Conservation (phyloP, 2,888 invertebrate species). For the Tinea pellionella region DNA sequence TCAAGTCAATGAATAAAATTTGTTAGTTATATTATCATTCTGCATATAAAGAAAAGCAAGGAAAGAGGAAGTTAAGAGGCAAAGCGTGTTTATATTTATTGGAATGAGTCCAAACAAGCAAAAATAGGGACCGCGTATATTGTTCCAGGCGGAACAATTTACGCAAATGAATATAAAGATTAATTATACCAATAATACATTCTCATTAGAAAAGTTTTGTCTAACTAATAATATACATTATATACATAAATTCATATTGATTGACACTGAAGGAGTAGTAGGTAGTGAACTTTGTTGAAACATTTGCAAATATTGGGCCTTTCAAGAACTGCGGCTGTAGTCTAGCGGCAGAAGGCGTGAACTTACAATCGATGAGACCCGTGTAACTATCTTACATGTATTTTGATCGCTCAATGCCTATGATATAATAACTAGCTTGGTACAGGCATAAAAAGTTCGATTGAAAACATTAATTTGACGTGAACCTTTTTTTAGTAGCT, state of each 20-base stretch:
- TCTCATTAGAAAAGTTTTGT: not conserved
- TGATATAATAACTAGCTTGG: too few species aligned
- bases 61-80: not conserved
- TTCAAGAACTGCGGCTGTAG: not conserved
- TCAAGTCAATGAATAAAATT: not conserved
- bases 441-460: too few species aligned
- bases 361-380: too few species aligned
- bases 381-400: too few species aligned
- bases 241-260: not conserved
- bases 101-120: conserved; percentile 28
- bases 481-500: too few species aligned
- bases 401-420: too few species aligned
- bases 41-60: not conserved
- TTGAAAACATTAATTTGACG: too few species aligned
- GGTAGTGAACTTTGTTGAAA: not conserved
- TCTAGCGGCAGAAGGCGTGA: too few species aligned
- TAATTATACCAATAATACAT: conserved; percentile 22
- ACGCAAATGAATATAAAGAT: conserved; percentile 30
- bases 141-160: conserved; percentile 23
- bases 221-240: not conserved
- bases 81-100: conserved; percentile 21
- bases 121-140: conserved; percentile 20
- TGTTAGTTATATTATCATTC: not conserved
- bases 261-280: not conserved
- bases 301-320: not conserved